Evolutionary conservation across 2,888 invertebrate genomes (phyloP), one percentile per base, ranked within the genome.

Genomic region (Chloroclysta siterata): DNA sequence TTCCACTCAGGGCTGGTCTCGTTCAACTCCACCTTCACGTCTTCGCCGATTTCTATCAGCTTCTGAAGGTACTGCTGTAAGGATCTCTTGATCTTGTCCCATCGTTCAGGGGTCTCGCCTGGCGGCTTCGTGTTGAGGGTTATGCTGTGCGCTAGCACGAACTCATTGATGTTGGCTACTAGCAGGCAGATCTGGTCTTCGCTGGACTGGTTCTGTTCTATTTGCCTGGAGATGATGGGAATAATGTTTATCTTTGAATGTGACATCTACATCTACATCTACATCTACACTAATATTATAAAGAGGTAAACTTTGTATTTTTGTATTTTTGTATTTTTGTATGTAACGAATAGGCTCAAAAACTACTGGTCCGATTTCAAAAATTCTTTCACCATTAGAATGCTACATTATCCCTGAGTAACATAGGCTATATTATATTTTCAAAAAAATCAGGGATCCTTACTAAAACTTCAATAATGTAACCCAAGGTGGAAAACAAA

Each of bases 151-250:
- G 94, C 91, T 48, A 93, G 78, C 1, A 94, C 91, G 71, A 95
- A 94, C 74, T 94, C 94, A 63, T 93, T 93, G 55, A 95, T 93
- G 71, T 94, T 93, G 3, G 94, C 94, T 2, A 94, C 88, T 48
- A 94, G 81, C 7, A 92, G 78, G 68, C 90, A 93, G 63, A 93
- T 88, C 72, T 93, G 93, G 57, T 91, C 91, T 65, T 93, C 90
- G 47, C 78, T 87, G 0, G 81, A 72, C 29, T 79, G 76, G 10
- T 82, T 74, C 0, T 76, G 61, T 71, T 93, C 92, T 28, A 93
- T 82, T 85, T 90, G 89, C 69, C 93, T 93, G 80, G 15, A 83
- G 83, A 66, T 5, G 46, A 15, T 5, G 10, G 15, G 14, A n/a
- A 14, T 15, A 13, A 15, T 15, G 6, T 5, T 39, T 44, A 46